Evolutionary conservation across 2,888 invertebrate species (phyloP), one percentile per base, ranked within the genome.

Genomic region (Drosophila quinaria): DNA sequence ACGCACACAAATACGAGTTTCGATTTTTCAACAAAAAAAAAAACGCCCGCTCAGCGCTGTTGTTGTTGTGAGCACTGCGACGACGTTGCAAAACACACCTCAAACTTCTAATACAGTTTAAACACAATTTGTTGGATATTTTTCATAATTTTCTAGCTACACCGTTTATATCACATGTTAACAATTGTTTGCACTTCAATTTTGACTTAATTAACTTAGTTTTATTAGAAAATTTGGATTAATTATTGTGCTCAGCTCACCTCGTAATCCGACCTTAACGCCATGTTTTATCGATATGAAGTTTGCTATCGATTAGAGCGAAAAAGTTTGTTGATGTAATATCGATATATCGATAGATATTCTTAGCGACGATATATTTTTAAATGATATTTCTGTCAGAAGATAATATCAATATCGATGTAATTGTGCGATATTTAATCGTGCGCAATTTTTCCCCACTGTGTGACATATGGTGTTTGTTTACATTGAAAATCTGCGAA

Each of bases 211-310:
- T 74, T 81, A 78, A 80, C 80, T 80, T 80, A 83, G 52, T 78
- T 77, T 83, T 70, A 54, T 70, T 29, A 60, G 1, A 78, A 71
- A 69, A 70, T 81, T 74, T 63, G 59, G 61, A 58, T 77, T 77
- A 81, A 69, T 76, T 79, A 54, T 69, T 73, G 70, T 74, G 86
- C 92, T 92, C 86, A 75, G 86, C 92, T 92, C 87, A 92, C 92
- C 92, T 92, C 92, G 90, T 90, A 92, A 84, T 92, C 91, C 83
- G 92, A 92, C 90, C 92, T 91, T 81, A 91, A 89, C 90, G 92
- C 92, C 92, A 92, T 92, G 84, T 91, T 25, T 25, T 25, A 25
- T 25, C 25, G 25, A 25, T 25, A 25, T 25, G 25, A 25, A 25
- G 25, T 25, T 5, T 6, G 5, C 25, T 25, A 25, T 25, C 25